These are phyloP conservation scores for Anthopleura xanthogrammica DNA, from an alignment of 92 coral and sea anemone species.

Conservation along the genomic window DNA sequence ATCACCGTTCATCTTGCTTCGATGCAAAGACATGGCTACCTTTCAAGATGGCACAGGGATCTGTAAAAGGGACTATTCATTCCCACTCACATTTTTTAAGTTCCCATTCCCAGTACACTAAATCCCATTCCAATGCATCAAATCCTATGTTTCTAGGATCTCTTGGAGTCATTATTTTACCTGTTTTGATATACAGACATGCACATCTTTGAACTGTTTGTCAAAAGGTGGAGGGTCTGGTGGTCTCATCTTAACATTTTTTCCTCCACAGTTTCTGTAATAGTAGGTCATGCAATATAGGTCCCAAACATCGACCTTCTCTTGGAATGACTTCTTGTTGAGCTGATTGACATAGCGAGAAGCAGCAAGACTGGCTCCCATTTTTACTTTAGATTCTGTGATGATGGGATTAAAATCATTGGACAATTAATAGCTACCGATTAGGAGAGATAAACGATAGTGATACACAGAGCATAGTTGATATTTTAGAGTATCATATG, in stretches of 20 bases:
- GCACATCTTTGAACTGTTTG: slow-evolving; percentile 52
- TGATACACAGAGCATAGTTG: no score
- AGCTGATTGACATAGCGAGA: slow-evolving; percentile 12
- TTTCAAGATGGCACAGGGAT: no score
- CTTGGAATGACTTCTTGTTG: slow-evolving; percentile 59
- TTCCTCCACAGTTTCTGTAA: slow-evolving; percentile 50
- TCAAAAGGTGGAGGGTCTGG: slow-evolving; percentile 52
- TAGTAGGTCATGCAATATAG: slow-evolving; percentile 49
- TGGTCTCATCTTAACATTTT: slow-evolving; percentile 30
- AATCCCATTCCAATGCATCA: no score
- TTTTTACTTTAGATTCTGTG: background rate
- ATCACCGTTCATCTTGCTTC: no score
- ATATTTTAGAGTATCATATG: background rate
- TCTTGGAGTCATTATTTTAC: slow-evolving; percentile 7
- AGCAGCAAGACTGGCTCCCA: slow-evolving; percentile 48
- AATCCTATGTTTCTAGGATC: no score
- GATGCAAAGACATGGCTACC: no score
- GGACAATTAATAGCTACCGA: background rate
- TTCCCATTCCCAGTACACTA: no score
- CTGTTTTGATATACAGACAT: slow-evolving; percentile 59
- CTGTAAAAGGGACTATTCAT: no score
- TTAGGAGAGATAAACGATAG: background rate
- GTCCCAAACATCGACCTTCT: slow-evolving; percentile 55
- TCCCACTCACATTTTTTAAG: background rate
- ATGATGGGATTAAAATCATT: background rate